These are phyloP conservation scores for Augochlorella aurata DNA, from an alignment of 2,888 invertebrate species.

Conservation along the genomic window DNA sequence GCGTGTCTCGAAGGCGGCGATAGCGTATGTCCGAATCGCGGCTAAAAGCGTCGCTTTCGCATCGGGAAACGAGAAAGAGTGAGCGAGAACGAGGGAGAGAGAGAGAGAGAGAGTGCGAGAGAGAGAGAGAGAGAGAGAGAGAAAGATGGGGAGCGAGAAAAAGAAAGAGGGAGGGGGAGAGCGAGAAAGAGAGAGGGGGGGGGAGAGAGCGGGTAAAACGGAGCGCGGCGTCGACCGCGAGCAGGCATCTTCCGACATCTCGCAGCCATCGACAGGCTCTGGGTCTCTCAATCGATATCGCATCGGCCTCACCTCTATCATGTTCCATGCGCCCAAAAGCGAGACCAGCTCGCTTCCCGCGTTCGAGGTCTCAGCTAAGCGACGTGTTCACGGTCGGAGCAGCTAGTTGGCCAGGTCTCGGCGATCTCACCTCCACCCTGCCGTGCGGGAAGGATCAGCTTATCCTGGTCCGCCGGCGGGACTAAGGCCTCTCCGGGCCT, in stretches of 20 bases:
- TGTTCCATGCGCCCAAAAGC: slow-evolving; percentile 81
- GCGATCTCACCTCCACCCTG: not conserved
- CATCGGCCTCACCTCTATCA: slow-evolving; percentile 80
- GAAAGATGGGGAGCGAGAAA: not conserved
- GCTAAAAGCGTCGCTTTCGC: slow-evolving; percentile 27
- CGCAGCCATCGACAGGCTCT: slow-evolving; percentile 38
- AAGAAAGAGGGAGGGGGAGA: not conserved
- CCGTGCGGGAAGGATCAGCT: slow-evolving; percentile 27
- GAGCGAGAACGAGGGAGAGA: not conserved
- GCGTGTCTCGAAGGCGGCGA: slow-evolving; percentile 2
- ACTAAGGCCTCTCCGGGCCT: slow-evolving; percentile 76
- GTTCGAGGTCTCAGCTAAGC: slow-evolving; percentile 53
- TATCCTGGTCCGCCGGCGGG: slow-evolving; percentile 72
- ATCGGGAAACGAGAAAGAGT: not conserved
- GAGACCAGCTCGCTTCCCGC: slow-evolving; percentile 80
- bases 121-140: not conserved
- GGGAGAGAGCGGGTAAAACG: not conserved
- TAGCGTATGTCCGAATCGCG: slow-evolving; percentile 11
- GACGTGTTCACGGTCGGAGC: slow-evolving; percentile 47
- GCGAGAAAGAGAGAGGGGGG: too few species aligned
- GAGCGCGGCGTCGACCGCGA: slow-evolving; percentile 1
- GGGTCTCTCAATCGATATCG: slow-evolving; percentile 45
- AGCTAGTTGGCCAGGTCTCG: slow-evolving; percentile 5
- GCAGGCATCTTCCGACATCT: slow-evolving; percentile 16
- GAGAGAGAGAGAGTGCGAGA: not conserved